These are phyloP conservation scores for Sepiola atlantica DNA, from an alignment of 2,888 invertebrate species.

Conservation along the genomic window DNA sequence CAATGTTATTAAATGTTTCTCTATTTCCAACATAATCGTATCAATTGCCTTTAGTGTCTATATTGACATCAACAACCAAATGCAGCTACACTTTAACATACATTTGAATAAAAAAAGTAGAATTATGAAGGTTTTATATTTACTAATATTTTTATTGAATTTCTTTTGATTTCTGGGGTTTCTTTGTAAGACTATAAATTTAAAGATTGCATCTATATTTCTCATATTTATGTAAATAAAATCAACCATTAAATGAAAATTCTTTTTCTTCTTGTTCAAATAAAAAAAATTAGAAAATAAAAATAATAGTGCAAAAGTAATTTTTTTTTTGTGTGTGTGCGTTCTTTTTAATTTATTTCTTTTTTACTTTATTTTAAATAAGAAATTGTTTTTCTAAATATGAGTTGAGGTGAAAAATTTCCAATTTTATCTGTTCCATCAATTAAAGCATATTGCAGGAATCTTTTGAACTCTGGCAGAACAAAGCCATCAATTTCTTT, in stretches of 20 bases:
- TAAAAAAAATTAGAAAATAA: background rate
- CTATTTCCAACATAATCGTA: no score
- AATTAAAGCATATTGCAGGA: slow-evolving; percentile 13
- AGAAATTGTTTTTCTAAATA: background rate
- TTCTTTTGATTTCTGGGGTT: background rate
- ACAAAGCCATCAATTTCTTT: slow-evolving; percentile 32
- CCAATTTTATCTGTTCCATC: background rate
- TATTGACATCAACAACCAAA: no score
- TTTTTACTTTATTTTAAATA: background rate
- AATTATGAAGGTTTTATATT: background rate
- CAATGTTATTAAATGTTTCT: no score
- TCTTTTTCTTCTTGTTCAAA: background rate
- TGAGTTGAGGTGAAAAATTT: background rate
- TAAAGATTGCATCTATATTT: background rate
- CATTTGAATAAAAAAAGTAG: no score
- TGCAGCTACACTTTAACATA: no score
- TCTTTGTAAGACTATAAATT: background rate
- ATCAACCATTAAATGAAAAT: background rate
- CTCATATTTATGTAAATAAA: background rate
- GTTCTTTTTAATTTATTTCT: no score
- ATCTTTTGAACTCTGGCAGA: slow-evolving; percentile 21
- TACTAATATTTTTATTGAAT: background rate
- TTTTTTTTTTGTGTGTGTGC: background rate
- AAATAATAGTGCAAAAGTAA: background rate
- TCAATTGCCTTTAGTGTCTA: no score